Percentiles rank a stretch among this genome's conserved stretches.
Conservation (phyloP, 2,113 vertebrate genomes). For the Nestor notabilis region DNA sequence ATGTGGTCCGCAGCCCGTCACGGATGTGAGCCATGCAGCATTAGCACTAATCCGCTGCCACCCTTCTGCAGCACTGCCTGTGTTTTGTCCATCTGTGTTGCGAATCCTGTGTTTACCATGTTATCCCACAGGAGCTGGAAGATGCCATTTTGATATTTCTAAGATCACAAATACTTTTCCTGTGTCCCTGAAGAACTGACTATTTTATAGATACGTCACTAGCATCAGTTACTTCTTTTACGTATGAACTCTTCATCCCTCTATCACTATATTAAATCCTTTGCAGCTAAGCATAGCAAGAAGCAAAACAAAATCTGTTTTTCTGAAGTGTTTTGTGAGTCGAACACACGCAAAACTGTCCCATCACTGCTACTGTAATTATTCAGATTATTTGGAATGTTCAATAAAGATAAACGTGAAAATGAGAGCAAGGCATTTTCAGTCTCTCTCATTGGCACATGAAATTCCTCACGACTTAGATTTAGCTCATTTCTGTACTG, state of each 20-base stretch:
- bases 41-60: neutral
- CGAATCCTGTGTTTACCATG: neutral
- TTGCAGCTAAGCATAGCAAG: neutral
- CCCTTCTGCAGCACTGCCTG: neutral
- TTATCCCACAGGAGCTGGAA: neutral
- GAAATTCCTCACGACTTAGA: neutral
- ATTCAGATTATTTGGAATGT: neutral
- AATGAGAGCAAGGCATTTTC: neutral
- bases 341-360: neutral
- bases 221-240: neutral
- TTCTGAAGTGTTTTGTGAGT: neutral
- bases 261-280: neutral
- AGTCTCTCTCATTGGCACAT: neutral
- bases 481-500: neutral
- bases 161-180: neutral
- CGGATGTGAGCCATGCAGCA: neutral
- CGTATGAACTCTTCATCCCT: neutral
- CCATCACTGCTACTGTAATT: neutral
- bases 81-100: slow-evolving; percentile 9
- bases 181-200: neutral
- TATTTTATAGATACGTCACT: neutral
- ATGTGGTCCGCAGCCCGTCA: neutral
- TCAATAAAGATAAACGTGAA: slow-evolving; percentile 32
- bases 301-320: neutral
- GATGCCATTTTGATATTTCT: neutral